Evolutionary conservation across 2,113 vertebrate species (phyloP).

Genomic region (Brevimyrus niger): DNA sequence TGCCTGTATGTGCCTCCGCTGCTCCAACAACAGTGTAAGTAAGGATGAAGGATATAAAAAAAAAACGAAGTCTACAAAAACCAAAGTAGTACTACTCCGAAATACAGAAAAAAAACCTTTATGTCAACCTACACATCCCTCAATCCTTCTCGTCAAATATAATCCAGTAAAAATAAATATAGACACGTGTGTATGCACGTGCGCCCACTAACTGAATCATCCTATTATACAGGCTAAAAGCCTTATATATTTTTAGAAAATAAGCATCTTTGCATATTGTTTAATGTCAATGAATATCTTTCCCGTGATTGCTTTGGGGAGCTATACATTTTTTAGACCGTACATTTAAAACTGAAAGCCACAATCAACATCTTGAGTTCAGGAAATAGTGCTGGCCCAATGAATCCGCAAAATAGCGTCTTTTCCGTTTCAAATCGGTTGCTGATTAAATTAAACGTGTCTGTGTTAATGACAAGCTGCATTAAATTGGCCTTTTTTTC

Average conservation of each 20-base stretch:
- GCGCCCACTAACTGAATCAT: constrained; percentile 10
- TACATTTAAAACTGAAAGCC: background rate
- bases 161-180: background rate
- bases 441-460: background rate
- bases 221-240: background rate
- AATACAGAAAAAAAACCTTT: background rate
- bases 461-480: background rate
- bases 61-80: background rate
- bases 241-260: constrained; percentile 8
- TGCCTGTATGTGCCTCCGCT: background rate
- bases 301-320: background rate
- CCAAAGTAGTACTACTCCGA: background rate
- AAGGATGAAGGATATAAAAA: background rate
- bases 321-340: background rate
- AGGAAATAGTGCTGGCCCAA: background rate
- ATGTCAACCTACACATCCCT: background rate
- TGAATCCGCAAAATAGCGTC: background rate
- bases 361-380: background rate
- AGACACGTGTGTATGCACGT: background rate
- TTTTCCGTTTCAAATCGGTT: background rate
- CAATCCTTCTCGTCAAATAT: background rate
- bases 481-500: background rate
- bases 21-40: background rate
- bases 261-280: constrained; percentile 3
- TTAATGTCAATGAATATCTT: background rate